A percentile compares a stretch with the other conserved stretches of the same genome.
Evolutionary conservation across 1,140 invertebrate genomes (phyloP).

Genomic region (Dinoponera quadriceps): DNA sequence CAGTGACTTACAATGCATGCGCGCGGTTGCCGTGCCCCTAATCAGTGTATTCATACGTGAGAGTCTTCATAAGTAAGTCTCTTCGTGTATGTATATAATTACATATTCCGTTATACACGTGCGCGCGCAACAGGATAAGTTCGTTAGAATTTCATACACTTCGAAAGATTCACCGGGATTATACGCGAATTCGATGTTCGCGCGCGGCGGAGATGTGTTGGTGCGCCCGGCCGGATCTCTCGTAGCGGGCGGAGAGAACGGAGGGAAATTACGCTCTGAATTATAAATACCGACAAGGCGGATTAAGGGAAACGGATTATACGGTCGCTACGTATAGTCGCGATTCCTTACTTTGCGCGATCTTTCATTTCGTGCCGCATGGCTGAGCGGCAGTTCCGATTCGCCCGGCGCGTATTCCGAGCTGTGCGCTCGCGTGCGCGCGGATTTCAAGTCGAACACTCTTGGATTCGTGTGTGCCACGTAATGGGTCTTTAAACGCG

Average conservation of each 20-base stretch:
- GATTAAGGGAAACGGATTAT: slow-evolving; percentile 59
- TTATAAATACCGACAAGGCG: slow-evolving; percentile 58
- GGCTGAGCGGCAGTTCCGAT: slow-evolving; percentile 14
- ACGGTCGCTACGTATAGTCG: slow-evolving; percentile 39
- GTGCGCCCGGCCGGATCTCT: slow-evolving; percentile 26
- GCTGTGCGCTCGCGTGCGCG: too few relatives aligned
- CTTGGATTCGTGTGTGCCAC: not conserved
- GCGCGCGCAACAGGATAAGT: slow-evolving; percentile 55
- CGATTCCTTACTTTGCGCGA: slow-evolving; percentile 33
- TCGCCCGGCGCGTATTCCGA: not conserved
- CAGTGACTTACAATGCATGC: not conserved
- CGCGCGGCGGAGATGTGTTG: slow-evolving; percentile 28
- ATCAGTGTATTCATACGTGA: not conserved
- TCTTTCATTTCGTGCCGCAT: slow-evolving; percentile 44
- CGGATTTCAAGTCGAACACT: too few relatives aligned
- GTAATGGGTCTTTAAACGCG: slow-evolving; percentile 37
- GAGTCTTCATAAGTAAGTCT: slow-evolving; percentile 11
- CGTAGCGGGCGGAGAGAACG: not conserved
- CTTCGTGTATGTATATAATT: slow-evolving; percentile 15
- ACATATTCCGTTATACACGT: slow-evolving; percentile 52
- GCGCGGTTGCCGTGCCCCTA: not conserved
- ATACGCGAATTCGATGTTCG: slow-evolving; percentile 60
- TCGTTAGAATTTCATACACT: slow-evolving; percentile 60
- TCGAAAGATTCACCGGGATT: slow-evolving; percentile 57
- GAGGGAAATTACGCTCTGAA: slow-evolving; percentile 53